Base-by-base conservation (phyloP, 2,888 invertebrate genomes). In the Asteroscopus sphinx region DNA sequence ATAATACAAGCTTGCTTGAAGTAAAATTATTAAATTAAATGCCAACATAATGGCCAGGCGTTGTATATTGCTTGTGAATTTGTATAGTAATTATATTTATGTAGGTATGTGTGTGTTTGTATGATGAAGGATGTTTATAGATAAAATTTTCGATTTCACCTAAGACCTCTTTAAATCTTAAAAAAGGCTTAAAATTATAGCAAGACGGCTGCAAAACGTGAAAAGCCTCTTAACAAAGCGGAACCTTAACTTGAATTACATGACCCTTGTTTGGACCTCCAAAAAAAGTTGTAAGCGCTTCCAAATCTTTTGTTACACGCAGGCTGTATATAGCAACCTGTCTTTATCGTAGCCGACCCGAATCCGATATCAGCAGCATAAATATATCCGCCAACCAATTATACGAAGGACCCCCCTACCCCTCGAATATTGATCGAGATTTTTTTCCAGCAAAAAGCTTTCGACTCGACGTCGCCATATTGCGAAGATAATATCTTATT, bases 361-460 rank as follows among this genome's bases (percentile, higher is more conserved):
- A 82, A 68, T 62, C 39, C 52, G 83, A 88, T 85, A 87, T 80
- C 83, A 79, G 82, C 77, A 81, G 84, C 82, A 89, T 87, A 86
- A 87, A 89, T 75, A 62, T 86, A 84, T 82, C 75, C 82, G 85
- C 78, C 83, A 72, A 88, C 91, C 91, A 91, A 91, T 92, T 92
- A 90, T 87, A 87, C 77, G 78, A 77, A 80, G 67, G 78, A 76
- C 76, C 81, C 75, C 82, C 80, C 82, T 80, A 80, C 80, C 68
- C 82, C 73, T 80, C 81, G 85, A 89, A 91, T 92, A 92, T 93
- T 91, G 93, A 92, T 91, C 91, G 85, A 77, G 83, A 86, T 86
- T 88, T 91, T 89, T 89, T 85, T 83, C 76, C 76, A 58, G 78
- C 81, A 85, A 88, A 89, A 89, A 85, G 80, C 81, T 74, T 80